Percentiles rank a stretch among this genome's conserved stretches.
phyloP scores from a whole-genome alignment of 2,113 vertebrate genomes.

The Hyla sarda region DNA sequence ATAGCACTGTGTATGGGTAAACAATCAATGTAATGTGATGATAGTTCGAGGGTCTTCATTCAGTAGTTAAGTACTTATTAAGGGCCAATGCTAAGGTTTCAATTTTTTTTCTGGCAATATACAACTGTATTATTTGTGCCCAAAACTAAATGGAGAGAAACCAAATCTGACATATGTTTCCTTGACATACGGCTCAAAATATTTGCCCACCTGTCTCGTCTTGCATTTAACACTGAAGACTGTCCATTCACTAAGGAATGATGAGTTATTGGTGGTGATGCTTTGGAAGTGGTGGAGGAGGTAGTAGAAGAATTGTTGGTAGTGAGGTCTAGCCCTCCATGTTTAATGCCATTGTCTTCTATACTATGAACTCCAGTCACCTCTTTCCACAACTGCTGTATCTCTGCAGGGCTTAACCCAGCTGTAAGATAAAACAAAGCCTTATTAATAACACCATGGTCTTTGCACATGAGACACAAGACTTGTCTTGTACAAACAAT shows the following conservation, averaged over 20 bases:
- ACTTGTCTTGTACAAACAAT: constrained; percentile 69
- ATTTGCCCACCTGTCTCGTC: constrained; percentile 94
- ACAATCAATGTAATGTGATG: no score
- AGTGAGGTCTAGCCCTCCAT: constrained; percentile 94
- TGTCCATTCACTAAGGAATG: constrained; percentile 97
- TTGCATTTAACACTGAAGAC: constrained; percentile 92
- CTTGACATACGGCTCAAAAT: no score
- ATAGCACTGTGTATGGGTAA: no score
- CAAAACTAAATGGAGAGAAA: not conserved
- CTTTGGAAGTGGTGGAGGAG: constrained; percentile 98
- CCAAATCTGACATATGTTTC: not conserved
- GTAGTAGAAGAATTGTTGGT: constrained; percentile 97
- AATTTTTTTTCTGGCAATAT: no score
- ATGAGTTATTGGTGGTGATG: constrained; percentile 95
- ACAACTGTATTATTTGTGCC: not conserved
- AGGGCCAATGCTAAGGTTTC: no score
- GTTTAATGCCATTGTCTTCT: constrained; percentile 90
- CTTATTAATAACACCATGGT: not conserved
- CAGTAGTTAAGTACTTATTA: no score
- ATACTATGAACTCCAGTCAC: constrained; percentile 89
- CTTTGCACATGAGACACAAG: constrained; percentile 59
- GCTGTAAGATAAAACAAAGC: constrained; percentile 80
- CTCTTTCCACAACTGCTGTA: constrained; percentile 99
- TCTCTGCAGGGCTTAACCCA: constrained; percentile 96
- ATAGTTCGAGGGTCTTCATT: no score